Base-by-base conservation (phyloP, 2,888 invertebrate species). In the Lasioglossum morio region DNA sequence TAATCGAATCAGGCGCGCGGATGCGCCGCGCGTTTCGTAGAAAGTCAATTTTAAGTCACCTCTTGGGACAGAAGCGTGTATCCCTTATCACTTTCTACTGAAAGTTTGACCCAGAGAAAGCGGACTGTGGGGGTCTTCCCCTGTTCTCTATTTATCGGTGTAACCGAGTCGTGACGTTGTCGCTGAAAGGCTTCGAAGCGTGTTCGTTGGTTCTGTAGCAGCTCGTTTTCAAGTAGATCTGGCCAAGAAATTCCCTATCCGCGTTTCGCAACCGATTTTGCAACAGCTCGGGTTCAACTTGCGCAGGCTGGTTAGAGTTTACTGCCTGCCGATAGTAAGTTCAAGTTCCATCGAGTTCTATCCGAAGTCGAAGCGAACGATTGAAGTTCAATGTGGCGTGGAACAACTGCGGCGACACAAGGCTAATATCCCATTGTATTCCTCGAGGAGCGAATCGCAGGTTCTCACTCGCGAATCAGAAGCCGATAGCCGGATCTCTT, bases 401-500 rank as follows among this genome's bases (percentile, higher is more conserved):
- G 19, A 66, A 19, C 66, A 8, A 7, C 8, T 10, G 4, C 66
- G 30, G 10, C 16, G 34, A 66, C 30, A 8, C 66, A 34, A 66
- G 34, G 66, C 66, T 66, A 34, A 66, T 66, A 66, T 66, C 23
- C 66, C 8, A 66, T 66, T 66, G 66, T 66, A 34, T 40, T 60
- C 16, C 23, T 53, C 53, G 53, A 23, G 43, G 46, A 34, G 34
- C 14, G 23, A 37, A 19, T 43, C 43, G 34, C 37, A n/a, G 7
- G 10, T 66, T 66, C 27, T 16, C 72, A 27, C 27, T 72, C 16
- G 27, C 70, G 34, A 76, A 82, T 63, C 48, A 46, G 8, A 75
- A 70, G 69, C 60, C 43, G 69, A 57, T 72, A 84, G 75, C 84
- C 86, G 81, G 81, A 81, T 85, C 81, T 79, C 48, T 79, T 57